Evolutionary conservation across 2,797 vertebrate species (phyloP).

Genomic region (Pseudochirops corinnae): DNA sequence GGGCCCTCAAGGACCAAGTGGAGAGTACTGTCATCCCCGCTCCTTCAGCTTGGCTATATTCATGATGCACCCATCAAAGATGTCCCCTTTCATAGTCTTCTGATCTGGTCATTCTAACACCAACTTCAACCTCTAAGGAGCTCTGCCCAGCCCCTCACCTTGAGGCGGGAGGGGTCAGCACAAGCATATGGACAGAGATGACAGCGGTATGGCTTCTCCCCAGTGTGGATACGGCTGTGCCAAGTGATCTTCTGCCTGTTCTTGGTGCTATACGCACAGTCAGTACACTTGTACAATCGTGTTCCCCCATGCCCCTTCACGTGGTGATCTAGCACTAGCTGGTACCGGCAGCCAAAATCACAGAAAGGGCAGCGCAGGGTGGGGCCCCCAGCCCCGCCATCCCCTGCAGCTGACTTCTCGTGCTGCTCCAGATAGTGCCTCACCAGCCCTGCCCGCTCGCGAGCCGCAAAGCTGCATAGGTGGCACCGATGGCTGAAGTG

Average conservation of each 20-base stretch:
- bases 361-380: constrained; percentile 91
- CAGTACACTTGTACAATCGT: constrained; percentile 93
- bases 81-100: neutral
- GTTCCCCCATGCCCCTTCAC: constrained; percentile 94
- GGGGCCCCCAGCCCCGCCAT: constrained; percentile 78
- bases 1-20: neutral
- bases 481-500: constrained; percentile 91
- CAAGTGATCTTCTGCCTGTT: constrained; percentile 99
- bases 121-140: neutral
- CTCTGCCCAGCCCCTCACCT: constrained; percentile 86
- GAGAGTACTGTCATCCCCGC: accelerated
- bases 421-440: constrained; percentile 92
- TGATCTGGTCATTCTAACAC: neutral
- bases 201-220: constrained; percentile 97
- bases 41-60: neutral
- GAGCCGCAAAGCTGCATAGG: constrained; percentile 91
- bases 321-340: constrained; percentile 95
- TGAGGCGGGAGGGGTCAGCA: constrained; percentile 94
- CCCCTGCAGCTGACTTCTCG: constrained; percentile 80
- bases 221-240: constrained; percentile 97
- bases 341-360: constrained; percentile 91
- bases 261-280: constrained; percentile 93
- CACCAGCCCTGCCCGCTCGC: constrained; percentile 90
- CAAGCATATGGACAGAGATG: constrained; percentile 95
- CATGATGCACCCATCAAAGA: neutral